Base-by-base conservation (phyloP, 2,797 vertebrate species). In the Anolis apletophallus region DNA sequence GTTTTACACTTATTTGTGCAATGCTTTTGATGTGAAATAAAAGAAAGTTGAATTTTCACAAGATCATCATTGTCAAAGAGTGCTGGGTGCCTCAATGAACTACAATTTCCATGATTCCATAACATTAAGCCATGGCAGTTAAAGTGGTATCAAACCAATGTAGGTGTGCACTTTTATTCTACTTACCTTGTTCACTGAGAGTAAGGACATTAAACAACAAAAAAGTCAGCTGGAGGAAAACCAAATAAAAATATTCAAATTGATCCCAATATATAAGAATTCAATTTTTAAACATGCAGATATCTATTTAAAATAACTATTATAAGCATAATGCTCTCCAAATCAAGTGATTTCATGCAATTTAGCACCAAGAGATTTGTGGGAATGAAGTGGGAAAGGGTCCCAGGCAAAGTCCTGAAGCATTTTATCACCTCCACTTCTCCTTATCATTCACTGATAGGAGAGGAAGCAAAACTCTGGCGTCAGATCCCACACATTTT, bases 361-460 rank as follows among this genome's bases (percentile, higher is more conserved):
- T 34, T 12, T 81, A 84, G 0, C 26, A 40, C 12, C 59, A 76
- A 77, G 72, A 54, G 67, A 1, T 54, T 76, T 32, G 14, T 34
- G 57, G 64, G 76, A 88, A 55, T 40, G 32, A 61, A 76, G 29
- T 68, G 40, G 80, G n/a, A 85, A 85, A 72, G 1, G 46, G 40
- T 64, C 40, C 40, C 73, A 85, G 64, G 52, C 46, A 82, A 78
- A 54, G 14, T 52, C 23, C 19, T 68, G 61, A 73, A 46, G 29
- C 50, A 34, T 73, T 73, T 69, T 64, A 68, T 79, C 75, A 88
- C 88, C 75, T 34, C n/a, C 73, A 54, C 29, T 72, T 82, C 50
- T 32, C 75, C 75, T 68, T 77, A 72, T 85, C 84, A 80, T 68
- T 74, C 75, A 50, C 4, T 59, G 46, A 50, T 67, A 57, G n/a